Conservation (phyloP, 2,888 invertebrate genomes). For the Macrosiphum euphorbiae region DNA sequence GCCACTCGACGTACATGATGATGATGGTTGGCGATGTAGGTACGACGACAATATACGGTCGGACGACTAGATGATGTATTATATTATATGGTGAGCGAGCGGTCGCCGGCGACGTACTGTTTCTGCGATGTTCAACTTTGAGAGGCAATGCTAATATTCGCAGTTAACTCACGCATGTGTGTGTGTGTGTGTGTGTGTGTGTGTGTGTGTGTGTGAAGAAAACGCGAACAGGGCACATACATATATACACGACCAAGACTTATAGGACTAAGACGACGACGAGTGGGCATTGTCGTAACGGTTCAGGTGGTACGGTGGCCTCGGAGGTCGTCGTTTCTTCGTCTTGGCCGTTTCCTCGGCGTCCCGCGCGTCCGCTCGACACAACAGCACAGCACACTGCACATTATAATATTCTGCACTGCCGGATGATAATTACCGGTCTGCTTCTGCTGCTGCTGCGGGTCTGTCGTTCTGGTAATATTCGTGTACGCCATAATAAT, state of each 20-base stretch:
- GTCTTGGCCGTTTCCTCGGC: constrained; percentile 58
- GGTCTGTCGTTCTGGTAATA: not conserved
- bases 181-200: not conserved
- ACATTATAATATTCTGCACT: constrained; percentile 44
- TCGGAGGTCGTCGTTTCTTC: constrained; percentile 44
- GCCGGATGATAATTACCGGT: constrained; percentile 59
- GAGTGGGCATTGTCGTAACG: constrained; percentile 58
- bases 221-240: not conserved
- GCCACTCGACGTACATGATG: constrained; percentile 48
- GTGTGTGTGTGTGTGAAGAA: constrained; percentile 19
- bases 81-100: not conserved
- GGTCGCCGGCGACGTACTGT: constrained; percentile 41
- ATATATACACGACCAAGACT: not conserved
- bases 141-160: not conserved
- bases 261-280: not conserved
- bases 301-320: constrained; percentile 62
- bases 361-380: not conserved
- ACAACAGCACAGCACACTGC: not conserved
- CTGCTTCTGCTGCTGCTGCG: not conserved
- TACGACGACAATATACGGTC: not conserved
- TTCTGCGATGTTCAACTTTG: constrained; percentile 31
- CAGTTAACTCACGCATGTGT: not conserved
- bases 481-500: not conserved
- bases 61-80: not conserved
- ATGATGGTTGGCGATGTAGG: not conserved